phyloP scores from a whole-genome alignment of 1,140 invertebrate genomes.

The Aporrectodea caliginosa region DNA sequence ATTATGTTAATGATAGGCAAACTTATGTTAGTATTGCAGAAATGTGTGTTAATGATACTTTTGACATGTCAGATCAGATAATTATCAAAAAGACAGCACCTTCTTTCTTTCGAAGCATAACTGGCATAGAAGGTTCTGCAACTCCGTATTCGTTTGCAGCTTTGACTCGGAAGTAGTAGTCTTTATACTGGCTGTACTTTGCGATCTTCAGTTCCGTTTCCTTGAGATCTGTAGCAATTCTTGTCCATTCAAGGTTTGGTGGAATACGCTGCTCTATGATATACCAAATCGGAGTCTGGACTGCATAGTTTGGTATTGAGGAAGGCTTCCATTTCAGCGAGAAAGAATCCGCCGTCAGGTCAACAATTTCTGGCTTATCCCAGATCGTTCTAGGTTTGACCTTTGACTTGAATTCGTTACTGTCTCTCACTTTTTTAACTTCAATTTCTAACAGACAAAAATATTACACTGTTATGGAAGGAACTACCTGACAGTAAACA shows the following conservation, averaged over 20 bases:
- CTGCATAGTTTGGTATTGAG: slow-evolving; percentile 28
- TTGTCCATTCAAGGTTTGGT: slow-evolving; percentile 28
- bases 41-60: too few relatives aligned
- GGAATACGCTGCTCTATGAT: slow-evolving; percentile 28
- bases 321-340: slow-evolving; percentile 31
- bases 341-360: slow-evolving; percentile 23
- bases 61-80: too few relatives aligned
- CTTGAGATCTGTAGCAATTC: slow-evolving; percentile 24
- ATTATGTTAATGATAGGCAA: too few relatives aligned
- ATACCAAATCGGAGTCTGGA: slow-evolving; percentile 31
- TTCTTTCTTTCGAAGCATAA: slow-evolving; percentile 41
- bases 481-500: neutral
- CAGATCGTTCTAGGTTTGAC: slow-evolving; percentile 33
- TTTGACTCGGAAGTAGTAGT: slow-evolving; percentile 86
- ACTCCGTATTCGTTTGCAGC: slow-evolving; percentile 80
- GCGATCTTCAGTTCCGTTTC: slow-evolving; percentile 62
- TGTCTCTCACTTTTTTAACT: slow-evolving; percentile 13
- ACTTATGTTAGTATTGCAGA: too few relatives aligned
- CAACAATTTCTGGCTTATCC: slow-evolving; percentile 30
- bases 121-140: slow-evolving; percentile 44
- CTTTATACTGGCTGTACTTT: slow-evolving; percentile 82
- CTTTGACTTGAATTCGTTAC: slow-evolving; percentile 30
- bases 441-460: neutral
- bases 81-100: too few relatives aligned
- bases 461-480: neutral